A percentile compares a stretch with the other conserved stretches of the same genome.
Evolutionary conservation across 2,797 vertebrate species (phyloP).

Genomic region (Petrocephalus schoutedeni): DNA sequence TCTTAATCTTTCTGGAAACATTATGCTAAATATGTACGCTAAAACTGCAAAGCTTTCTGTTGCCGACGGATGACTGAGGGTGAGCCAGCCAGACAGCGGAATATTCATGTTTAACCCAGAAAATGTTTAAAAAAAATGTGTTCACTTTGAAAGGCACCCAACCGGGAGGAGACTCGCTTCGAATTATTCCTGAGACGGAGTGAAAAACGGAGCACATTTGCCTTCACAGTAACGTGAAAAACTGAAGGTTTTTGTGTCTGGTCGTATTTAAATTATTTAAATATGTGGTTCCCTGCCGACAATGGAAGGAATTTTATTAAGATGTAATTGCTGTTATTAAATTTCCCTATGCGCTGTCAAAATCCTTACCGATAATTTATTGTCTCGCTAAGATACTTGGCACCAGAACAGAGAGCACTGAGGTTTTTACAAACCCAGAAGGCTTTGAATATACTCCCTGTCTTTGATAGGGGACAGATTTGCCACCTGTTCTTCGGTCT

Average conservation of each 20-base stretch:
- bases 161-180: slow-evolving; percentile 9
- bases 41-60: not conserved
- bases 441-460: slow-evolving; percentile 8
- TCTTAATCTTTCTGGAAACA: not conserved
- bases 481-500: slow-evolving; percentile 9
- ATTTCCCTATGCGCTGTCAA: slow-evolving; percentile 5
- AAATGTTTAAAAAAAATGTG: slow-evolving; percentile 18
- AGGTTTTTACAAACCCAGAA: not conserved
- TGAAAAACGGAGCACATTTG: slow-evolving; percentile 8
- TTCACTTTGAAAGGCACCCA: slow-evolving; percentile 19
- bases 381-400: slow-evolving; percentile 11
- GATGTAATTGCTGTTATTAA: slow-evolving; percentile 18
- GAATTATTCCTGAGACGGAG: not conserved
- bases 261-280: slow-evolving; percentile 19
- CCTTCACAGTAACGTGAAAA: not conserved
- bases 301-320: slow-evolving; percentile 20
- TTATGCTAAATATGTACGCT: not conserved
- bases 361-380: not conserved
- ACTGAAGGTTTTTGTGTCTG: not conserved
- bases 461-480: slow-evolving; percentile 19
- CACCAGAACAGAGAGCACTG: not conserved
- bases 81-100: not conserved
- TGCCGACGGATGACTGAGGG: not conserved
- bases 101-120: not conserved
- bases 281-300: slow-evolving; percentile 9